Evolutionary conservation across 2,113 vertebrate genomes (phyloP).

Genomic region (Cottus gobio): DNA sequence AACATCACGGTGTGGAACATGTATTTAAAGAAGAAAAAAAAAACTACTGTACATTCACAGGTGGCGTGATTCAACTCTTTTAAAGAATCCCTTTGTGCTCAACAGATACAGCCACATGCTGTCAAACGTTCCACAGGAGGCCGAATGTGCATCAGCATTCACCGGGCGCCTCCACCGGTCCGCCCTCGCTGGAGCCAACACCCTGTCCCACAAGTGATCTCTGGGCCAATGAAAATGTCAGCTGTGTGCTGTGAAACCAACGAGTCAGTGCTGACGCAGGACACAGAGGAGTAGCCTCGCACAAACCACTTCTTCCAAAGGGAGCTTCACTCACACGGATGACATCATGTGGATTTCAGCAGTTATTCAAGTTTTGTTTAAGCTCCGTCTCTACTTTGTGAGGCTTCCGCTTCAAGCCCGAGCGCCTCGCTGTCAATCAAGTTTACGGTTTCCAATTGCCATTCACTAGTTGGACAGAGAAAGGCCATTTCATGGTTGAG

Average conservation of each 20-base stretch:
- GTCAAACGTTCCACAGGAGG: slow-evolving; percentile 59
- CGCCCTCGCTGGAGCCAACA: slow-evolving; percentile 57
- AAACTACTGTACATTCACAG: background rate
- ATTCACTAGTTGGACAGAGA: slow-evolving; percentile 24
- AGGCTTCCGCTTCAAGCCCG: background rate
- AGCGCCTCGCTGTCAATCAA: slow-evolving; percentile 49
- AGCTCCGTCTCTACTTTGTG: slow-evolving; percentile 15
- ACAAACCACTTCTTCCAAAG: slow-evolving; percentile 15
- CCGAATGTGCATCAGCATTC: slow-evolving; percentile 55
- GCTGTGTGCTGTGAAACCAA: slow-evolving; percentile 61
- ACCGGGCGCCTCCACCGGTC: slow-evolving; percentile 48
- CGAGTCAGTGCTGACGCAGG: slow-evolving; percentile 72
- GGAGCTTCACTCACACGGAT: slow-evolving; percentile 35
- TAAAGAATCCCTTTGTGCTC: slow-evolving; percentile 50
- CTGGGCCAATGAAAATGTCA: slow-evolving; percentile 71
- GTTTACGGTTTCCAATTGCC: slow-evolving; percentile 32
- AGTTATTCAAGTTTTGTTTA: slow-evolving; percentile 50
- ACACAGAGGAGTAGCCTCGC: slow-evolving; percentile 39
- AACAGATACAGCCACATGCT: slow-evolving; percentile 32
- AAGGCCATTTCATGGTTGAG: background rate
- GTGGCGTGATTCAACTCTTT: slow-evolving; percentile 31
- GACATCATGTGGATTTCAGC: slow-evolving; percentile 49
- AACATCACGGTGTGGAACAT: background rate
- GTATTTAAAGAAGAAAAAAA: slow-evolving; percentile 6
- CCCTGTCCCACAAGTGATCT: slow-evolving; percentile 70